These are phyloP conservation scores for Pipistrellus pygmaeus DNA, from an alignment of 2,797 vertebrate species.

Conservation along the genomic window DNA sequence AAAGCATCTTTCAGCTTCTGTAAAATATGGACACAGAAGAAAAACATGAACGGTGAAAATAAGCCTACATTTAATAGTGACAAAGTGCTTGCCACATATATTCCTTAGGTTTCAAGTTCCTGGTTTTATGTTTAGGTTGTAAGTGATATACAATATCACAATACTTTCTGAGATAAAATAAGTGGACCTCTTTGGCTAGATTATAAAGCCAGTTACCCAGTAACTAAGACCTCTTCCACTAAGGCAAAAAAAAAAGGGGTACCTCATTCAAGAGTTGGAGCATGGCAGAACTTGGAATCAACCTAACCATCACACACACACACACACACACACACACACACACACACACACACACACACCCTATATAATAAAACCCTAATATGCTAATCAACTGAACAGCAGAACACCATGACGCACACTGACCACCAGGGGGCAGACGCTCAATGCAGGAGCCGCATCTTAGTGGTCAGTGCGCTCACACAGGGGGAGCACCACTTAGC, in stretches of 20 bases:
- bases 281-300: not conserved
- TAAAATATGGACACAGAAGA: constrained; percentile 31
- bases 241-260: not conserved
- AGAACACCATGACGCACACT: no score
- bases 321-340: no score
- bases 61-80: constrained; percentile 54
- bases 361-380: no score
- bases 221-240: not conserved
- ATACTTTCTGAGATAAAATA: not conserved
- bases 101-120: not conserved
- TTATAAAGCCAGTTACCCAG: not conserved
- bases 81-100: constrained; percentile 6
- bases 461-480: no score
- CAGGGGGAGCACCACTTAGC: no score
- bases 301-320: no score
- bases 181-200: not conserved
- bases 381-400: no score
- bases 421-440: no score
- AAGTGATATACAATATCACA: not conserved
- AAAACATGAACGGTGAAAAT: constrained; percentile 43
- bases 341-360: no score
- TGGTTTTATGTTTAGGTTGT: not conserved
- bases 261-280: not conserved
- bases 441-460: no score
- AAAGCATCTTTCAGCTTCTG: constrained; percentile 53